phyloP scores from a whole-genome alignment of 2,888 invertebrate species.

The Gandaritis pyraliata region DNA sequence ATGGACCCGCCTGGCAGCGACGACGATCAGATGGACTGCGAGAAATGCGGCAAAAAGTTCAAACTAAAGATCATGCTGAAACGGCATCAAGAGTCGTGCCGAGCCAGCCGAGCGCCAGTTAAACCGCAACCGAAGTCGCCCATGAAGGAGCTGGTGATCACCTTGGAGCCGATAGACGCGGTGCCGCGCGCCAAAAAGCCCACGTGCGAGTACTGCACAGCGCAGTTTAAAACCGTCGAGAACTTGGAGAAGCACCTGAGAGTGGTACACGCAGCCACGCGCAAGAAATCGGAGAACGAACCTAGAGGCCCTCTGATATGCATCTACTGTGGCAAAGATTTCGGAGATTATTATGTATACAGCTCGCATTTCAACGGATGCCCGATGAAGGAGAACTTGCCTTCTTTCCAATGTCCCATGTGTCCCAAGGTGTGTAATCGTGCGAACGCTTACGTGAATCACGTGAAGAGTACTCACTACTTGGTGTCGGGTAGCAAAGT shows the following conservation, averaged over 20 bases:
- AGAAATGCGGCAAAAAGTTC: constrained; percentile 71
- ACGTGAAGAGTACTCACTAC: constrained; percentile 67
- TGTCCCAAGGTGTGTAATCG: constrained; percentile 60
- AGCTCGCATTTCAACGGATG: constrained; percentile 65
- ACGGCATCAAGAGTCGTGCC: constrained; percentile 67
- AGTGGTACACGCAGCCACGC: constrained; percentile 68
- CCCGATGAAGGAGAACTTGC: constrained; percentile 52
- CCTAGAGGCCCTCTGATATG: constrained; percentile 61
- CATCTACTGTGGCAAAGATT: constrained; percentile 61
- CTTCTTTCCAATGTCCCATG: constrained; percentile 60
- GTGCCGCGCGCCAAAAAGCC: constrained; percentile 40
- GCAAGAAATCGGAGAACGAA: constrained; percentile 47
- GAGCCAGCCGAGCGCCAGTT: constrained; percentile 47
- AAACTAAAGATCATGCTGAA: constrained; percentile 81
- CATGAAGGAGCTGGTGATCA: constrained; percentile 66
- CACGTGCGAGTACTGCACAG: constrained; percentile 66
- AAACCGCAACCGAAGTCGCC: constrained; percentile 49
- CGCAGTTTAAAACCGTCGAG: constrained; percentile 67
- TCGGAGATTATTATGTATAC: constrained; percentile 65
- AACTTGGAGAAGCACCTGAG: constrained; percentile 73
- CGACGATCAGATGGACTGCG: constrained; percentile 67
- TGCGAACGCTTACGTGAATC: constrained; percentile 60
- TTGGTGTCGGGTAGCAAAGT: constrained; percentile 35
- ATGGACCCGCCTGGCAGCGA: constrained; percentile 54
- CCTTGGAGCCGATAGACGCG: constrained; percentile 69